Conservation (phyloP, 2,888 invertebrate species). For the Synergus gifuensis region DNA sequence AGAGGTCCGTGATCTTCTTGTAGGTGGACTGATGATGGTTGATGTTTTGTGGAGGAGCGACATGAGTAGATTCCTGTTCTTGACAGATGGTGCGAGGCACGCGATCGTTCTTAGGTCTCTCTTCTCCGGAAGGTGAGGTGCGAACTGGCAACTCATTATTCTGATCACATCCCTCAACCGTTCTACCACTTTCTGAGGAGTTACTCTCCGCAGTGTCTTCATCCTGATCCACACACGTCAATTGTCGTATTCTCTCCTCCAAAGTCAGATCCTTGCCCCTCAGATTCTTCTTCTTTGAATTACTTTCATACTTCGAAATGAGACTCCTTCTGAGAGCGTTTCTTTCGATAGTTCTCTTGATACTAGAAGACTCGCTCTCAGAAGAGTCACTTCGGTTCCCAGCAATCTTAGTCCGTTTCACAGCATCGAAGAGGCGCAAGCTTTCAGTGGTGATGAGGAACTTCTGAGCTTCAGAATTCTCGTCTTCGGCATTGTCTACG, state of each 20-base stretch:
- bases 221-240: conserved; percentile 90
- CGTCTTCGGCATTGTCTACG: conserved; percentile 71
- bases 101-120: conserved; percentile 74
- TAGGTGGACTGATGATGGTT: conserved; percentile 80
- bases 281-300: conserved; percentile 79
- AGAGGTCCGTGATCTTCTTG: conserved; percentile 82
- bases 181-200: conserved; percentile 56
- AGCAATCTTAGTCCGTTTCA: conserved; percentile 80
- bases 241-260: conserved; percentile 90
- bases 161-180: conserved; percentile 54
- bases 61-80: conserved; percentile 20
- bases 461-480: conserved; percentile 75
- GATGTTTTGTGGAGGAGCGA: neutral
- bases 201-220: conserved; percentile 78
- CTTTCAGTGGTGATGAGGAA: conserved; percentile 87
- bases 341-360: conserved; percentile 89
- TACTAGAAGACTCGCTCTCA: conserved; percentile 74
- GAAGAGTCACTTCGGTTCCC: conserved; percentile 73
- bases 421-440: conserved; percentile 84
- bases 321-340: conserved; percentile 90
- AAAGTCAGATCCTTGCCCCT: conserved; percentile 86
- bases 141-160: conserved; percentile 78
- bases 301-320: conserved; percentile 82
- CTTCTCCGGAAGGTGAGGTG: conserved; percentile 85
- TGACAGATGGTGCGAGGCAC: conserved; percentile 6